phyloP scores from a whole-genome alignment of 2,888 invertebrate species.

The Drosophila bunnanda region DNA sequence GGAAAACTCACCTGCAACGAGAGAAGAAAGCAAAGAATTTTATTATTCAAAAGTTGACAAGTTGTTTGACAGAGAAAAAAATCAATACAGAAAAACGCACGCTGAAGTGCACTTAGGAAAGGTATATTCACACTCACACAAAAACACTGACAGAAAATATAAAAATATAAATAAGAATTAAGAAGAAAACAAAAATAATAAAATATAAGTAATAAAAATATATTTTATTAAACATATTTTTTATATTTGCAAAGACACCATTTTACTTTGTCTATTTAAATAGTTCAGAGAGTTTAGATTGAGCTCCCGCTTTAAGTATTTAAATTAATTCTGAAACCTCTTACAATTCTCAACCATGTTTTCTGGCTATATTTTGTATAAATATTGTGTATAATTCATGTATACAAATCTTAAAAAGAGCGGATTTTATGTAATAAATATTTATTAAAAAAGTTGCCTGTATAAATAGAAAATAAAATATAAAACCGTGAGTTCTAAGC shows the following conservation, averaged over 20 bases:
- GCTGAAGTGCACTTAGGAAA: conserved; percentile 47
- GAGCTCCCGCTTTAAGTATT: too few relatives aligned
- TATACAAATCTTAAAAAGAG: neutral
- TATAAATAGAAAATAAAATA: too few relatives aligned
- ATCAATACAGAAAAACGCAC: conserved; percentile 47
- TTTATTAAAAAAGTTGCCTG: too few relatives aligned
- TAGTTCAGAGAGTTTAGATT: too few relatives aligned
- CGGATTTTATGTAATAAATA: too few relatives aligned
- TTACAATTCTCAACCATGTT: neutral
- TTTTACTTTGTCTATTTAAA: neutral
- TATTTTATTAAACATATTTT: neutral
- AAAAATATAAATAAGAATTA: too few relatives aligned
- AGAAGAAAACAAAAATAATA: too few relatives aligned
- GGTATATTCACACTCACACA: conserved; percentile 25
- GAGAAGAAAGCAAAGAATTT: conserved; percentile 39
- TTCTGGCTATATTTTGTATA: neutral
- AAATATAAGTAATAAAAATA: too few relatives aligned
- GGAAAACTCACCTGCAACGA: conserved; percentile 69
- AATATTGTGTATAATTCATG: neutral
- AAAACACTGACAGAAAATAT: conserved; percentile 1
- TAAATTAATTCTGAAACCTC: too few relatives aligned
- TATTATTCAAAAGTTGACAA: conserved; percentile 40
- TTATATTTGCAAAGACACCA: neutral
- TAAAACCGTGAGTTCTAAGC: too few relatives aligned
- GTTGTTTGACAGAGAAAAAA: conserved; percentile 17